Evolutionary conservation across 2,797 vertebrate genomes (phyloP).

Genomic region (Bradypus variegatus): DNA sequence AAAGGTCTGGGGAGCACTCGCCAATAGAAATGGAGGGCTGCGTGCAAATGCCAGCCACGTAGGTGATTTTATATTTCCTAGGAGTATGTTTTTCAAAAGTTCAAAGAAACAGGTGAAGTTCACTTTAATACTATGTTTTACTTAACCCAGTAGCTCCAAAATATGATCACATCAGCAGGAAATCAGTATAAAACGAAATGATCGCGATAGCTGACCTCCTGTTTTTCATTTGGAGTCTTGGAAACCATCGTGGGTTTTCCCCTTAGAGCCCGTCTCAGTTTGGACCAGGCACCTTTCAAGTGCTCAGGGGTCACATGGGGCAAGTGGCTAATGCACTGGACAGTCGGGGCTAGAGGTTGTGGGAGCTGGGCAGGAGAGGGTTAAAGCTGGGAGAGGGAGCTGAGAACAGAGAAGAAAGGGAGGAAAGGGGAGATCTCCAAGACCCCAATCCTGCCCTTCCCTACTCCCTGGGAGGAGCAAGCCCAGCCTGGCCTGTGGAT

Average conservation of each 20-base stretch:
- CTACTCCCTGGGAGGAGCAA: background rate
- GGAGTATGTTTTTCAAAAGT: background rate
- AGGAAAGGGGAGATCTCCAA: background rate
- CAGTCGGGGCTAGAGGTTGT: background rate
- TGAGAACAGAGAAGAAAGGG: background rate
- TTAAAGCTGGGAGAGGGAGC: background rate
- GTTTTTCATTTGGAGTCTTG: background rate
- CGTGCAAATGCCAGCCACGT: background rate
- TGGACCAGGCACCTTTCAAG: background rate
- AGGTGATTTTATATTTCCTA: background rate
- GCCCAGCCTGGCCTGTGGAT: background rate
- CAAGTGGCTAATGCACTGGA: background rate
- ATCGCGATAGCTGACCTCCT: background rate
- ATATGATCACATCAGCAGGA: background rate
- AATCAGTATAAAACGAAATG: background rate
- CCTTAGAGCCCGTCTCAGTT: background rate
- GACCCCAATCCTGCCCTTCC: background rate
- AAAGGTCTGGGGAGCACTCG: background rate
- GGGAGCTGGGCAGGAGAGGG: background rate
- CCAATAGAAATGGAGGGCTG: background rate
- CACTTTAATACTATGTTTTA: background rate
- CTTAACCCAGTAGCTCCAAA: background rate
- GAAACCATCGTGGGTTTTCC: background rate
- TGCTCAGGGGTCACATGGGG: background rate
- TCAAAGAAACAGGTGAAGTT: background rate